Evolutionary conservation across 2,888 invertebrate genomes (phyloP).

Genomic region (Macroteleia sp.): DNA sequence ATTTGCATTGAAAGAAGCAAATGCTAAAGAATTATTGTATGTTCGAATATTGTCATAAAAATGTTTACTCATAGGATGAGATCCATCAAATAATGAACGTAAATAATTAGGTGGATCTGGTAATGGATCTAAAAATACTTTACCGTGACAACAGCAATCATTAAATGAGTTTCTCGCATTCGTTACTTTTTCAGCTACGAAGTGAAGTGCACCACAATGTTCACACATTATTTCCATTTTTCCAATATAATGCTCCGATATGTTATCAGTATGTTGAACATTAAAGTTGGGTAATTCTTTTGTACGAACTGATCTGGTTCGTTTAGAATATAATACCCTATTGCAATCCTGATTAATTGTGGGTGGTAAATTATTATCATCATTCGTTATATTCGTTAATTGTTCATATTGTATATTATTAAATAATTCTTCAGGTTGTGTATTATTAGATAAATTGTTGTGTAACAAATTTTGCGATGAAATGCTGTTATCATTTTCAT

Average conservation of each 20-base stretch:
- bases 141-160: constrained; percentile 7
- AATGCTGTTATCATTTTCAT: too few species aligned
- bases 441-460: too few species aligned
- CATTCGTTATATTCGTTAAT: too few species aligned
- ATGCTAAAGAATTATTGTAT: constrained; percentile 23
- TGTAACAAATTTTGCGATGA: too few species aligned
- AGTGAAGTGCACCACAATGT: constrained; percentile 5
- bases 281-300: too few species aligned
- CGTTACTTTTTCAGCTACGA: constrained; percentile 2
- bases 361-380: too few species aligned
- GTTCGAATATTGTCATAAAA: constrained; percentile 15
- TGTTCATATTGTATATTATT: too few species aligned
- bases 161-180: neutral
- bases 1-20: constrained; percentile 26
- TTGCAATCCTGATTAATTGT: too few species aligned
- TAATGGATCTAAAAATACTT: neutral
- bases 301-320: too few species aligned
- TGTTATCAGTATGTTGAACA: too few species aligned
- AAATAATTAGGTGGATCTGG: neutral
- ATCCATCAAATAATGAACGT: constrained; percentile 15
- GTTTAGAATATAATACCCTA: too few species aligned
- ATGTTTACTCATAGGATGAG: neutral
- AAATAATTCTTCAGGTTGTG: too few species aligned
- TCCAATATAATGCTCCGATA: constrained; percentile 3
- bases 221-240: neutral